phyloP scores from a whole-genome alignment of 2,113 vertebrate species.

The Todiramphus saurophagus region DNA sequence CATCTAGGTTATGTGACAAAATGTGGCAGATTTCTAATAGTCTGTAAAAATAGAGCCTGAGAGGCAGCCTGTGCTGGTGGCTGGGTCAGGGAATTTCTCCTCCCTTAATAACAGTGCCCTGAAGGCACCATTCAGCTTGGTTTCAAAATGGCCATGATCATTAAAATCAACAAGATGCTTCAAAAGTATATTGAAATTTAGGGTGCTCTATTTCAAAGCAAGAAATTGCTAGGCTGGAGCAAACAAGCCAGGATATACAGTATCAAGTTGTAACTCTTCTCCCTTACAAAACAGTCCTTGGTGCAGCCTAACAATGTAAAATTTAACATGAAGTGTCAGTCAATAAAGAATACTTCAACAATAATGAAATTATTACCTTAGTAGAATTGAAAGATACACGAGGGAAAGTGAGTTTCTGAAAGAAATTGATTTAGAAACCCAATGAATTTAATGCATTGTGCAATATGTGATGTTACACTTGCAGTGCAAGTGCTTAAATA shows the following conservation, averaged over 20 bases:
- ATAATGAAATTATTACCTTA: neutral
- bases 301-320: neutral
- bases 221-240: neutral
- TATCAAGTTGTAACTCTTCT: neutral
- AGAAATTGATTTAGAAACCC: neutral
- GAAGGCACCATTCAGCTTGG: neutral
- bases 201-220: neutral
- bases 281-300: neutral
- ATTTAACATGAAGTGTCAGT: neutral
- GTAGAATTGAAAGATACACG: neutral
- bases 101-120: neutral
- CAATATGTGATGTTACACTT: neutral
- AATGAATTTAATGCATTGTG: fast-evolving
- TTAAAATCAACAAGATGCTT: constrained; percentile 20
- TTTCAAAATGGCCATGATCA: neutral
- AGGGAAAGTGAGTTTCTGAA: neutral
- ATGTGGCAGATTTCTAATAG: neutral
- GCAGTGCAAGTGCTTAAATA: neutral
- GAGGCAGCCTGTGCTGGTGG: neutral
- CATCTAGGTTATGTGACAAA: neutral
- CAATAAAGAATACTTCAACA: neutral
- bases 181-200: neutral
- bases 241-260: neutral
- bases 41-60: neutral
- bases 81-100: neutral